phyloP scores from a whole-genome alignment of 2,888 invertebrate species.

The Nomada fucata region DNA sequence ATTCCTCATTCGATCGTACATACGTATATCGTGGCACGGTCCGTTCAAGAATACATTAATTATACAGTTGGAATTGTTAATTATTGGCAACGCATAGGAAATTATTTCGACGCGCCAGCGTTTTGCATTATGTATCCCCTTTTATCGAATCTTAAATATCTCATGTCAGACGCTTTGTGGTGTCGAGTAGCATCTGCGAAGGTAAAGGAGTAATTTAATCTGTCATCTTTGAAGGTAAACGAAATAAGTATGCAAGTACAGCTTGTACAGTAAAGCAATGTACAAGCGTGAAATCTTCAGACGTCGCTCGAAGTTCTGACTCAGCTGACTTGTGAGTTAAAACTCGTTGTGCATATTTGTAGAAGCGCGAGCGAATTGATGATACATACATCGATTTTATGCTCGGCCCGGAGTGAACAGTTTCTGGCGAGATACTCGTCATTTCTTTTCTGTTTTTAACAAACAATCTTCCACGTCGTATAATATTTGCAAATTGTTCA shows the following conservation, averaged over 20 bases:
- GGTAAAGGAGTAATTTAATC: conserved; percentile 55
- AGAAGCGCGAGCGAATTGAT: no score
- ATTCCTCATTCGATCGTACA: no score
- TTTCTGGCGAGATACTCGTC: no score
- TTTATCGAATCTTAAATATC: conserved; percentile 37
- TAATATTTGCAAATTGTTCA: conserved; percentile 3
- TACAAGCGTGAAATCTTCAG: neutral
- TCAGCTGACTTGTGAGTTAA: no score
- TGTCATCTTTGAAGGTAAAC: conserved; percentile 48
- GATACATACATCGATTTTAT: no score
- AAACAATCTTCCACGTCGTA: neutral
- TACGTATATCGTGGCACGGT: no score
- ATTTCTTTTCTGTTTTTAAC: no score
- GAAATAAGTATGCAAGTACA: conserved; percentile 18
- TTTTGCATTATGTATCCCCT: neutral
- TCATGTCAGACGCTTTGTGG: conserved; percentile 29
- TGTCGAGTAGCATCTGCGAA: conserved; percentile 43
- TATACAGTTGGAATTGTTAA: neutral
- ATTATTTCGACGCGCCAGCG: neutral
- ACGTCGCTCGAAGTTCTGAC: neutral
- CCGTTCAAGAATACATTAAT: neutral
- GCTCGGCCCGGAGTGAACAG: no score
- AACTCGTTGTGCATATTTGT: no score
- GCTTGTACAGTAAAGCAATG: neutral
- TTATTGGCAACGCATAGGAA: neutral